Evolutionary conservation across 1,140 invertebrate species (phyloP).

Genomic region (Danaus plexippus): DNA sequence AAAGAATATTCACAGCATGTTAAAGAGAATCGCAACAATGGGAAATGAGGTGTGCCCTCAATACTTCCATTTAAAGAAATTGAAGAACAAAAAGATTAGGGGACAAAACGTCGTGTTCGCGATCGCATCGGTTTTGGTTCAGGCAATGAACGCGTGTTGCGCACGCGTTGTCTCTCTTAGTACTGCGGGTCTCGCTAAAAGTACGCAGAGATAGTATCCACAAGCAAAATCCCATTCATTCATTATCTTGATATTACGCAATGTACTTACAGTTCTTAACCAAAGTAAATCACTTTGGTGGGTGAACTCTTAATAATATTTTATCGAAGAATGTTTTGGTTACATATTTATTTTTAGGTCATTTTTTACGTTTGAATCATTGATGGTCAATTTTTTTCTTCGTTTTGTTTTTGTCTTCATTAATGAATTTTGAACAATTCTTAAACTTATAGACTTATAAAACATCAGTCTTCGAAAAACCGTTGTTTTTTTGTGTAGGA

Average conservation of each 20-base stretch:
- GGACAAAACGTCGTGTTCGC: slow-evolving; percentile 63
- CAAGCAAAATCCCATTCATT: slow-evolving; percentile 45
- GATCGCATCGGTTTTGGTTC: slow-evolving; percentile 50
- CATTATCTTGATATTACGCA: slow-evolving; percentile 41
- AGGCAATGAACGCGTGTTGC: slow-evolving; percentile 54
- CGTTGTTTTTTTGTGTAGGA: too few species aligned
- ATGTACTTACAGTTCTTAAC: slow-evolving; percentile 19
- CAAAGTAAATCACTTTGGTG: too few species aligned
- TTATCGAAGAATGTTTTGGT: too few species aligned
- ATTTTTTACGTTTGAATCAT: too few species aligned
- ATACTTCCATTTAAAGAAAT: slow-evolving; percentile 63
- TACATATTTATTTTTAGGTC: too few species aligned
- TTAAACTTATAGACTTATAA: too few species aligned
- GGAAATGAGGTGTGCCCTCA: slow-evolving; percentile 62
- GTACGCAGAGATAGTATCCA: slow-evolving; percentile 44
- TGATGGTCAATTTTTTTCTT: too few species aligned
- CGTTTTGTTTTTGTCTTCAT: too few species aligned
- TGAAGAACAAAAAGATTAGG: slow-evolving; percentile 55
- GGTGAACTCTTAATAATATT: too few species aligned
- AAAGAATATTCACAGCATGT: slow-evolving; percentile 63
- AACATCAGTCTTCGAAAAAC: too few species aligned
- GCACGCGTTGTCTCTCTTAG: slow-evolving; percentile 53
- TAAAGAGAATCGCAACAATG: slow-evolving; percentile 57
- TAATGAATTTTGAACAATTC: too few species aligned
- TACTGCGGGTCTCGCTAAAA: slow-evolving; percentile 63